These are phyloP conservation scores for Gobio occitaniae DNA, from an alignment of 2,797 vertebrate species.

Conservation along the genomic window DNA sequence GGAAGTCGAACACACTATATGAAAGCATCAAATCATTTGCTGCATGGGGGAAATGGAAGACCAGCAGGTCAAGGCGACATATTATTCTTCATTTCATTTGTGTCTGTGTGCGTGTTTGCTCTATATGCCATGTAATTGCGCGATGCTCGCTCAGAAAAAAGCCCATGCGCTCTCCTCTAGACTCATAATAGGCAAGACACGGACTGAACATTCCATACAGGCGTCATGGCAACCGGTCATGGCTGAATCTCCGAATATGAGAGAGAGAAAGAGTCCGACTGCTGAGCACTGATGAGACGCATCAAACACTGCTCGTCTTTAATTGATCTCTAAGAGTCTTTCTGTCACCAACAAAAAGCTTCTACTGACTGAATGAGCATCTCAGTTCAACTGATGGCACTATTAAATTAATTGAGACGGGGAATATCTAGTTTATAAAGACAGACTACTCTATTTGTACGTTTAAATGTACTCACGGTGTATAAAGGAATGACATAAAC, in stretches of 20 bases:
- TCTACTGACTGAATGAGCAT: constrained; percentile 54
- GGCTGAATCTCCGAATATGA: constrained; percentile 68
- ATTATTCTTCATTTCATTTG: constrained; percentile 20
- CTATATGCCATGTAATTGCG: constrained; percentile 24
- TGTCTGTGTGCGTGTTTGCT: constrained; percentile 14
- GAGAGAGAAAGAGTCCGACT: constrained; percentile 14
- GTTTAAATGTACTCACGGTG: not conserved
- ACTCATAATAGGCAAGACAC: constrained; percentile 69
- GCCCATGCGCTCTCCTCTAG: constrained; percentile 39
- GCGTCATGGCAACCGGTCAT: constrained; percentile 79
- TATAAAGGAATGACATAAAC: not conserved
- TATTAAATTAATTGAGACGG: constrained; percentile 43
- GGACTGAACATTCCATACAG: constrained; percentile 74
- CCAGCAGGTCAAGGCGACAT: constrained; percentile 15
- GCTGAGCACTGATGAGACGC: constrained; percentile 58
- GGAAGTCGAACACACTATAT: constrained; percentile 12
- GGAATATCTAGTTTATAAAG: constrained; percentile 18
- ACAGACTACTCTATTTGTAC: not conserved
- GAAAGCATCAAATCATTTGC: constrained; percentile 4
- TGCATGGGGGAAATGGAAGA: constrained; percentile 15
- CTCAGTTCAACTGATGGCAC: constrained; percentile 50
- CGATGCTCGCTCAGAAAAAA: constrained; percentile 17
- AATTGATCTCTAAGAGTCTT: constrained; percentile 56
- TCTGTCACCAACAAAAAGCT: constrained; percentile 55
- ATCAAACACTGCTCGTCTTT: constrained; percentile 51